Evolutionary conservation across 2,888 invertebrate species (phyloP).

Genomic region (Cataglyphis albicans): DNA sequence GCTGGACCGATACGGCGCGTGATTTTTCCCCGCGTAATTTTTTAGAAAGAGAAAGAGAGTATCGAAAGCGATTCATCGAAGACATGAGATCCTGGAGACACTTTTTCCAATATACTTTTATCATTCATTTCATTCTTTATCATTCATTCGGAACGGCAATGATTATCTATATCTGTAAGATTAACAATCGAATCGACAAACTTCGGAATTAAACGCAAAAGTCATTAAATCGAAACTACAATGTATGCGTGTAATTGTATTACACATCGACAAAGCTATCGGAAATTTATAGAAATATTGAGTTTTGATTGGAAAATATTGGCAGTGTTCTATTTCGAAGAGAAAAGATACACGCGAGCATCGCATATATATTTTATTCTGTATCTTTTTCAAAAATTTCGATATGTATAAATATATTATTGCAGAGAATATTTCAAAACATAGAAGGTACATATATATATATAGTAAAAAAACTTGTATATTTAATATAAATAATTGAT

Average conservation of each 20-base stretch:
- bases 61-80: slow-evolving; percentile 70
- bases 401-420: not conserved
- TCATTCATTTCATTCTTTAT: not conserved
- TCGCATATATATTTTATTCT: not conserved
- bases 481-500: not conserved
- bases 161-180: slow-evolving; percentile 61
- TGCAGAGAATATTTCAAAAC: not conserved
- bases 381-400: not conserved
- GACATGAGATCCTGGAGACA: not conserved
- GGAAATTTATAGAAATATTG: not conserved
- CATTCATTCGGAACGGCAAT: slow-evolving; percentile 47
- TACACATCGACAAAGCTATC: not conserved
- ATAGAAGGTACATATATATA: not conserved
- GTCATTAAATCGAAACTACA: not conserved
- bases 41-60: slow-evolving; percentile 43
- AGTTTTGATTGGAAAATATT: slow-evolving; percentile 9
- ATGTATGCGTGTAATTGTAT: not conserved
- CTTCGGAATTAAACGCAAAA: slow-evolving; percentile 12
- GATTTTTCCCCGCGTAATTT: slow-evolving; percentile 23
- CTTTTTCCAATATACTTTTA: slow-evolving; percentile 59
- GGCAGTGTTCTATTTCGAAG: not conserved
- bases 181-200: slow-evolving; percentile 36
- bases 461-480: not conserved
- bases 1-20: not conserved
- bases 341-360: not conserved